These are phyloP conservation scores for Arge pagana DNA, from an alignment of 2,888 invertebrate genomes.

Conservation along the genomic window DNA sequence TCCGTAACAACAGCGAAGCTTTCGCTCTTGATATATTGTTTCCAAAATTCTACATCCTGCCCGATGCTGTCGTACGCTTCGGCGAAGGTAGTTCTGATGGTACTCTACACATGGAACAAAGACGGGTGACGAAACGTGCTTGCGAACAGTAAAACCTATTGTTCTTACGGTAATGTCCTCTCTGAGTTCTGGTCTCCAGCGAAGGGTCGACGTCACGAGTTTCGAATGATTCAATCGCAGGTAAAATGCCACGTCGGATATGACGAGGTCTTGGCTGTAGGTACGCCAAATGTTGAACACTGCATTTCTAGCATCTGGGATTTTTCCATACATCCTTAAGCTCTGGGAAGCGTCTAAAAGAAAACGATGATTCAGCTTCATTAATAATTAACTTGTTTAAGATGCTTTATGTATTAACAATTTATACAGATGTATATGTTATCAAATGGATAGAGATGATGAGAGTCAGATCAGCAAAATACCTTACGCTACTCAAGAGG, in stretches of 20 bases:
- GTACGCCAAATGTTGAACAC: slow-evolving; percentile 80
- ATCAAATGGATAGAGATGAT: no score
- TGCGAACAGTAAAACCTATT: slow-evolving; percentile 18
- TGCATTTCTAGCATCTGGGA: slow-evolving; percentile 77
- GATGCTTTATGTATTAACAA: no score
- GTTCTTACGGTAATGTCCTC: slow-evolving; percentile 62
- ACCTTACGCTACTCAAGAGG: no score
- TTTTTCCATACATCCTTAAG: slow-evolving; percentile 73
- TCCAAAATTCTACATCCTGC: slow-evolving; percentile 65
- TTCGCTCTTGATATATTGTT: slow-evolving; percentile 72
- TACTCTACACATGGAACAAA: slow-evolving; percentile 50
- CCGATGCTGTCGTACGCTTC: slow-evolving; percentile 61
- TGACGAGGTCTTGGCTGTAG: slow-evolving; percentile 74
- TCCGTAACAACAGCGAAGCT: slow-evolving; percentile 68
- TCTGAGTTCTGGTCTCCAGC: slow-evolving; percentile 79
- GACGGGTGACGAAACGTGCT: slow-evolving; percentile 17
- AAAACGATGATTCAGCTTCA: no score
- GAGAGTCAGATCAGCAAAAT: no score
- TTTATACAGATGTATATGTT: no score
- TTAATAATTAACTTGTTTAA: no score
- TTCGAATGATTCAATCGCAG: slow-evolving; percentile 83
- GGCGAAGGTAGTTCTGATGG: slow-evolving; percentile 55
- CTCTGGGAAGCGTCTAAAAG: slow-evolving; percentile 67
- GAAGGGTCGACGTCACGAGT: slow-evolving; percentile 76
- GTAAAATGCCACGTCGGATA: slow-evolving; percentile 79